Conservation (phyloP, 2,113 vertebrate genomes). For the Pelodiscus sinensis region DNA sequence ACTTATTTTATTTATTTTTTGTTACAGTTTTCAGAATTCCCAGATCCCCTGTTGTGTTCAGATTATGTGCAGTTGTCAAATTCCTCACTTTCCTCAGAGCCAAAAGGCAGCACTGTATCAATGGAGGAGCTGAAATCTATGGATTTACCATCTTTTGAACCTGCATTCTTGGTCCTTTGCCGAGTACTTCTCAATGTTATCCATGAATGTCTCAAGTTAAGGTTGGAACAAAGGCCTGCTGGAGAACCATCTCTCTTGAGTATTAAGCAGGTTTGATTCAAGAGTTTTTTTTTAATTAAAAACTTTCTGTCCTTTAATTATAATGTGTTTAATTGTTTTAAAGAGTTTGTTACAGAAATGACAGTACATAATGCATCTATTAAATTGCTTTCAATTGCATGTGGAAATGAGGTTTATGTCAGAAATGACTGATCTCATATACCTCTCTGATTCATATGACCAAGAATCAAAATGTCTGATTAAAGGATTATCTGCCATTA, state of each 20-base stretch:
- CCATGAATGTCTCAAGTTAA: conserved; percentile 97
- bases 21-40: conserved; percentile 90
- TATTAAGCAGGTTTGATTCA: conserved; percentile 92
- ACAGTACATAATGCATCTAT: not conserved
- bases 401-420: not conserved
- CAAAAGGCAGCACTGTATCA: conserved; percentile 84
- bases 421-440: not conserved
- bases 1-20: conserved; percentile 56
- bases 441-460: not conserved
- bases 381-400: not conserved
- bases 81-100: conserved; percentile 75
- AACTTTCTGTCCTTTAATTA: not conserved
- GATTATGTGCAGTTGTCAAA: conserved; percentile 91
- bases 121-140: conserved; percentile 92
- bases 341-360: not conserved
- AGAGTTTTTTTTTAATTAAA: not conserved
- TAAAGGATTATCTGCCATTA: not conserved
- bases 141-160: conserved; percentile 96
- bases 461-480: not conserved
- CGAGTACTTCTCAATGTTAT: conserved; percentile 97
- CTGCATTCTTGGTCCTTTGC: conserved; percentile 95
- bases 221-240: conserved; percentile 96
- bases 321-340: not conserved
- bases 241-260: conserved; percentile 97
- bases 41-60: conserved; percentile 92